Evolutionary conservation across 2,113 vertebrate species (phyloP).

Genomic region (Cephalopterus ornatus): DNA sequence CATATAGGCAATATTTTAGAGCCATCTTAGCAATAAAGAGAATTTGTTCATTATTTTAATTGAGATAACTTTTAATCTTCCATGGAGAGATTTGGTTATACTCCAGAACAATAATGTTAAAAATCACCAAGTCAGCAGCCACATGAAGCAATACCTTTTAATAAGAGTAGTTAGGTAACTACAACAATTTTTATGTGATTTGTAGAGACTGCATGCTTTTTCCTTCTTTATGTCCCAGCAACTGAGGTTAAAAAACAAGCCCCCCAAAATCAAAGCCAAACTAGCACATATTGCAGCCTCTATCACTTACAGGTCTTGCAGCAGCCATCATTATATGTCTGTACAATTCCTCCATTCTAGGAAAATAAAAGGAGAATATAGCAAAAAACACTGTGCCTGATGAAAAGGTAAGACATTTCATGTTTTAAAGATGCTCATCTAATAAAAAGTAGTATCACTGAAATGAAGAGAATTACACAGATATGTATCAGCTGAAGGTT

Average conservation of each 20-base stretch:
- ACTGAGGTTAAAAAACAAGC: constrained; percentile 55
- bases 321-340: constrained; percentile 93
- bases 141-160: constrained; percentile 69
- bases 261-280: constrained; percentile 73
- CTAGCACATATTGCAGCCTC: constrained; percentile 62
- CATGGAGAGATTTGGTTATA: constrained; percentile 54
- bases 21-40: neutral
- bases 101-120: constrained; percentile 67
- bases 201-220: constrained; percentile 64
- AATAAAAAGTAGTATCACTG: neutral
- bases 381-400: constrained; percentile 57
- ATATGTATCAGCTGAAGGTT: neutral
- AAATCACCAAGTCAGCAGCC: constrained; percentile 69
- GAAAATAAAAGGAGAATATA: constrained; percentile 59
- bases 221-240: constrained; percentile 45
- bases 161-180: constrained; percentile 44
- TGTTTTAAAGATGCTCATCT: neutral
- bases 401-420: neutral
- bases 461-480: neutral
- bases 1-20: neutral
- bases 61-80: neutral
- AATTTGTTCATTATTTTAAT: neutral
- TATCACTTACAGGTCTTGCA: constrained; percentile 96
- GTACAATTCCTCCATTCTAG: constrained; percentile 91
- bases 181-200: constrained; percentile 44